phyloP scores from a whole-genome alignment of 30 jellyfish, hydroid and myxozoan species.

The Aurelia sp. region DNA sequence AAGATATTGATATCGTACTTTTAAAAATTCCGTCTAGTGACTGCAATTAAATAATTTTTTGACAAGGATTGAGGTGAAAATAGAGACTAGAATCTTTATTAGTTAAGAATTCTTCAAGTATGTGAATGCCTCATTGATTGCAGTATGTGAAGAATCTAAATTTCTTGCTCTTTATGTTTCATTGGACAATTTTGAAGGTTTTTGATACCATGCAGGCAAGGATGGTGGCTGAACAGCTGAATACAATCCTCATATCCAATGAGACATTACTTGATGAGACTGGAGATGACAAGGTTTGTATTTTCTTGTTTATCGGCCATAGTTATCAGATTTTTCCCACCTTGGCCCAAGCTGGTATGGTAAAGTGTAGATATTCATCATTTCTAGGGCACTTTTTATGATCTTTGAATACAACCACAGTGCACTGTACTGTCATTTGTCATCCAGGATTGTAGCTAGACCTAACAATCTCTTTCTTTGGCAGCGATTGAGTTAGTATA shows the following conservation, averaged over 20 bases:
- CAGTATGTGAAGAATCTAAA: too few species aligned
- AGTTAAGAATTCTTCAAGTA: too few species aligned
- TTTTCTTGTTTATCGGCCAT: neutral
- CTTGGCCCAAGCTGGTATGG: too few species aligned
- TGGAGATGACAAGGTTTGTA: conserved; percentile 5
- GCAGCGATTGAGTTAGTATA: too few species aligned
- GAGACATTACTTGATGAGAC: conserved; percentile 30
- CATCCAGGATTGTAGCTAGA: neutral
- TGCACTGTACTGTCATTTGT: neutral
- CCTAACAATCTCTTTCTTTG: neutral
- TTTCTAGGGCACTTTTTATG: neutral
- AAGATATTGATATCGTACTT: neutral
- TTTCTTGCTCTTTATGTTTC: neutral
- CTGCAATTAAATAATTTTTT: neutral
- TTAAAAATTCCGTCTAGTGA: neutral
- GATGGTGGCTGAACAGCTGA: conserved; percentile 71
- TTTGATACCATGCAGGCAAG: conserved; percentile 12
- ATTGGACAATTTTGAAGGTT: neutral
- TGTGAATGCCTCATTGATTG: neutral
- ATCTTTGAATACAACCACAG: neutral
- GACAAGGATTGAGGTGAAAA: too few species aligned
- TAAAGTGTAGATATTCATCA: too few species aligned
- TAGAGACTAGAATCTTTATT: too few species aligned
- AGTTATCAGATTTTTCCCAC: too few species aligned
- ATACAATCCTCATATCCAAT: conserved; percentile 34